Conservation (phyloP, 1,140 invertebrate species). For the Cydia fagiglandana region DNA sequence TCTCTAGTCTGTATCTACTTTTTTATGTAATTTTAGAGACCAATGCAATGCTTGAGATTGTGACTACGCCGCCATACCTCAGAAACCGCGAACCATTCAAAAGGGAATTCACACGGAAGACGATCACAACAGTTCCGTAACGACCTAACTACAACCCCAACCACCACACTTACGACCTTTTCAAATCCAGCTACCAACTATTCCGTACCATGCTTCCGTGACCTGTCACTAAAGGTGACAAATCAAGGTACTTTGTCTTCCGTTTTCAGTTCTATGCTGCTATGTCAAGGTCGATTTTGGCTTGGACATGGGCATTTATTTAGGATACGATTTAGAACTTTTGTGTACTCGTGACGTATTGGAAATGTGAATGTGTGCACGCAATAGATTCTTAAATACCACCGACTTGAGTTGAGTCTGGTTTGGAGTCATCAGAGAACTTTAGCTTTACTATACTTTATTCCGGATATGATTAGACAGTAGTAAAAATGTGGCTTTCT, state of each 20-base stretch:
- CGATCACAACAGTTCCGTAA: neutral
- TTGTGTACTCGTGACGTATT: neutral
- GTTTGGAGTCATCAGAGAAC: too few relatives aligned
- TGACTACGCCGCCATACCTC: neutral
- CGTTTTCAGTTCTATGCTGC: neutral
- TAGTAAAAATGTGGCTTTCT: too few relatives aligned
- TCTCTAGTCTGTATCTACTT: neutral
- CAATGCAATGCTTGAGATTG: neutral
- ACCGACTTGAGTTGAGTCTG: too few relatives aligned
- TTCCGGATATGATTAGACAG: too few relatives aligned
- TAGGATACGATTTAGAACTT: neutral
- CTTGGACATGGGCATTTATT: neutral
- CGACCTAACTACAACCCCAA: neutral
- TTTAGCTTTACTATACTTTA: too few relatives aligned
- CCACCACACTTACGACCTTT: neutral
- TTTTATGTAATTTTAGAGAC: neutral
- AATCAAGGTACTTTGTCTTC: neutral
- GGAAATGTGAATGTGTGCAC: neutral
- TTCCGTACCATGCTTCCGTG: neutral
- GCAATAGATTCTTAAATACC: too few relatives aligned
- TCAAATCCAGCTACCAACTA: neutral
- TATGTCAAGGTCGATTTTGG: constrained; percentile 10
- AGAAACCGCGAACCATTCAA: constrained; percentile 9
- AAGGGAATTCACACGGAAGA: constrained; percentile 10
- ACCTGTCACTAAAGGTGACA: constrained; percentile 1